These are phyloP conservation scores for Aromia moschata DNA, from an alignment of 2,888 invertebrate genomes.

Conservation along the genomic window DNA sequence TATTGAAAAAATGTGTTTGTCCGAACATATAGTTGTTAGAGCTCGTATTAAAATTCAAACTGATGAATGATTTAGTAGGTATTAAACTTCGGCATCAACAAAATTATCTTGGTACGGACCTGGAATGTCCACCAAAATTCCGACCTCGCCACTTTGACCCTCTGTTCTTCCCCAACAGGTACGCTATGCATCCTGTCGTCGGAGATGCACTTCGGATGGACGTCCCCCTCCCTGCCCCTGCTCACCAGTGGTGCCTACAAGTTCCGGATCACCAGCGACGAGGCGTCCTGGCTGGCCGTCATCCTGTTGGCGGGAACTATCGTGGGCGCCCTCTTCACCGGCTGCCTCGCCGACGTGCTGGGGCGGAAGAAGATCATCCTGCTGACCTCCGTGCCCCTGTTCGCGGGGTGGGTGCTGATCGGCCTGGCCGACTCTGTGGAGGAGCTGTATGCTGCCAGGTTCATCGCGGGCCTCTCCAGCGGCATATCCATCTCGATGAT, in stretches of 20 bases:
- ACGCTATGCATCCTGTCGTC: constrained; percentile 56
- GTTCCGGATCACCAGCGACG: constrained; percentile 64
- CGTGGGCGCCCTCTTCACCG: constrained; percentile 71
- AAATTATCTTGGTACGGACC: too few species aligned
- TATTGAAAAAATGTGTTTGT: too few species aligned
- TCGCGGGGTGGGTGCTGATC: constrained; percentile 71
- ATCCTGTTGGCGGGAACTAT: constrained; percentile 73
- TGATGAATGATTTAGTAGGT: too few species aligned
- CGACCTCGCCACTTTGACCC: too few species aligned
- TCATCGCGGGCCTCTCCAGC: constrained; percentile 71
- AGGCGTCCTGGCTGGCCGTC: constrained; percentile 72
- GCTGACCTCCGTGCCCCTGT: constrained; percentile 70
- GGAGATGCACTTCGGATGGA: constrained; percentile 67
- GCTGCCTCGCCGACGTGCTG: constrained; percentile 70
- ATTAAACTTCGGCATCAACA: too few species aligned
- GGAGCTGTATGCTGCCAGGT: constrained; percentile 65
- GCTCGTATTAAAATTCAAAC: too few species aligned
- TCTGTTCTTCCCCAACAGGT: too few species aligned
- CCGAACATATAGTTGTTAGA: too few species aligned
- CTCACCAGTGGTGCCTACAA: constrained; percentile 64
- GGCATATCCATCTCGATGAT: constrained; percentile 61
- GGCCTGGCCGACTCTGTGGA: constrained; percentile 68
- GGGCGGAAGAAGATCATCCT: constrained; percentile 73
- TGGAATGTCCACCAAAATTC: too few species aligned
- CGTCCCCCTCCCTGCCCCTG: constrained; percentile 68